Percentiles rank a stretch among this genome's conserved stretches.
Conservation (phyloP, 1,140 invertebrate species). For the Zaprionus gabonicus region DNA sequence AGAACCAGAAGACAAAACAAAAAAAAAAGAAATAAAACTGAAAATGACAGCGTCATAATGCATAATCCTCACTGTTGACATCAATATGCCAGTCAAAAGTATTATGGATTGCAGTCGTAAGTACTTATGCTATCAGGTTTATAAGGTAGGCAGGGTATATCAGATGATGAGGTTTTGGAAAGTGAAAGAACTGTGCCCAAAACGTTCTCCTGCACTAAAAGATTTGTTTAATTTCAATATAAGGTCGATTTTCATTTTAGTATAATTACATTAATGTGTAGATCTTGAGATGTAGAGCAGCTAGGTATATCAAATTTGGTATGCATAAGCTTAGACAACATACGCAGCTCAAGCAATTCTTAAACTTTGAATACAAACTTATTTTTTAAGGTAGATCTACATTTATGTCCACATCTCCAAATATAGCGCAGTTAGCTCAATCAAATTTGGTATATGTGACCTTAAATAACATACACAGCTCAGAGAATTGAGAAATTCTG, state of each 20-base stretch:
- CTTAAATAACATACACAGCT: not conserved
- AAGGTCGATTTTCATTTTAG: not conserved
- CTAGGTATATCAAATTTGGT: not conserved
- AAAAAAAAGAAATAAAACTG: constrained; percentile 1
- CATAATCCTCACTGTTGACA: constrained; percentile 52
- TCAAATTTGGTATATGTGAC: not conserved
- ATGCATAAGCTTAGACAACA: not conserved
- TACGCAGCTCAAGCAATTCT: not conserved
- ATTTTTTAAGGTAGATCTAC: not conserved
- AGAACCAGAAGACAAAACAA: constrained; percentile 9
- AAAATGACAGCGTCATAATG: constrained; percentile 39
- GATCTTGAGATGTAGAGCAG: not conserved
- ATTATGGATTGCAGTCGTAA: constrained; percentile 20
- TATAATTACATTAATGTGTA: not conserved
- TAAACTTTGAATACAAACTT: no score
- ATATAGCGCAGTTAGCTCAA: not conserved
- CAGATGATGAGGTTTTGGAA: not conserved
- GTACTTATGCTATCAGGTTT: not conserved
- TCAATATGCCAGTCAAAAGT: constrained; percentile 48
- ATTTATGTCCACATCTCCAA: not conserved
- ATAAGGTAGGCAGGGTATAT: not conserved
- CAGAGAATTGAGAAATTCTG: no score
- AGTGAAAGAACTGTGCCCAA: not conserved
- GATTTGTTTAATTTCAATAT: not conserved
- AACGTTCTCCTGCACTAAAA: not conserved